Conservation (phyloP, 1,140 invertebrate genomes). For the Tetramorium parvispinum region DNA sequence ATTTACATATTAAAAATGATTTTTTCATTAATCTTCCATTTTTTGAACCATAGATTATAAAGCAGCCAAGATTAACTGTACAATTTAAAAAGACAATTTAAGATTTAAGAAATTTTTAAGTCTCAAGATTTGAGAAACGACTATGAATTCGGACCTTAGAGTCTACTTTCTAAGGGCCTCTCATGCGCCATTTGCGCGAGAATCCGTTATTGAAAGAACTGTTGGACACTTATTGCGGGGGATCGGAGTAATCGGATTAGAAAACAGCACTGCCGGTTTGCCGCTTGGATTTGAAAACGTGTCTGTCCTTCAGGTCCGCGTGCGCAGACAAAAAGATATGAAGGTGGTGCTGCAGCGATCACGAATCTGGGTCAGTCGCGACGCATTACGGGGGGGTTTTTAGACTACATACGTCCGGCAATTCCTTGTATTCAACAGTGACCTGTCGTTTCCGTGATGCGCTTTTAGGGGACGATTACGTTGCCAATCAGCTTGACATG, state of each 20-base stretch:
- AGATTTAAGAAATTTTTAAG: no score
- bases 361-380: constrained; percentile 66
- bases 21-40: no score
- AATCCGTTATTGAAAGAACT: neutral
- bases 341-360: constrained; percentile 44
- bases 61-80: no score
- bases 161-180: neutral
- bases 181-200: no score
- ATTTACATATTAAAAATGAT: no score
- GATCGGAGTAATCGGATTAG: constrained; percentile 4
- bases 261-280: neutral
- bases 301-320: neutral
- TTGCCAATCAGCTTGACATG: constrained; percentile 6
- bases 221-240: neutral
- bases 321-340: constrained; percentile 35
- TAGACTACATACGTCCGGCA: neutral
- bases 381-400: constrained; percentile 46
- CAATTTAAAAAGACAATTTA: no score
- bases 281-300: neutral
- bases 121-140: no score
- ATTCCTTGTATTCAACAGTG: neutral
- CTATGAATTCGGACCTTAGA: neutral
- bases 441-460: neutral
- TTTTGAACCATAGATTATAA: no score
- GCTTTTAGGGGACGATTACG: constrained; percentile 7